Percentiles rank a stretch among this genome's conserved stretches.
Conservation (phyloP, 2,888 invertebrate species). For the Synanthedon vespiformis region DNA sequence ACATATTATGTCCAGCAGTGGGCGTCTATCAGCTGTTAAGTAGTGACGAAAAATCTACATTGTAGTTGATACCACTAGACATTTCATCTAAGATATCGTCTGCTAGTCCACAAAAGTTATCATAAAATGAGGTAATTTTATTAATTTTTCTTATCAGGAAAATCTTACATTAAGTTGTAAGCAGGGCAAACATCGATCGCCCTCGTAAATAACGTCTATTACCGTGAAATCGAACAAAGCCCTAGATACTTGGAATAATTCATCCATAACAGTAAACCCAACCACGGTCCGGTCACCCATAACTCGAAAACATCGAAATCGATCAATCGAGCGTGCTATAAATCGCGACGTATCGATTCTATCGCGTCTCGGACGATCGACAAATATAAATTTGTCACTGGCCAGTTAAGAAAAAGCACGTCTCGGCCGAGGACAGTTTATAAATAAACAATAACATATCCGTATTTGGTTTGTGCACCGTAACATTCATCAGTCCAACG, state of each 20-base stretch:
- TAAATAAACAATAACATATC: constrained; percentile 65
- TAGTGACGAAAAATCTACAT: too few species aligned
- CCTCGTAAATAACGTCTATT: background rate
- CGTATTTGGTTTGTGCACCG: constrained; percentile 47
- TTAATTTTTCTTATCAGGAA: too few species aligned
- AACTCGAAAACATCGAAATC: constrained; percentile 57
- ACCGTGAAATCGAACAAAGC: background rate
- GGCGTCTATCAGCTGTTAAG: too few species aligned
- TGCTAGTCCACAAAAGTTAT: too few species aligned
- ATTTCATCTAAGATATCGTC: too few species aligned
- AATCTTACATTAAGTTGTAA: too few species aligned
- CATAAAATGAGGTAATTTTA: too few species aligned
- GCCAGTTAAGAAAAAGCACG: constrained; percentile 47
- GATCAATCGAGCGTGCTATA: constrained; percentile 57
- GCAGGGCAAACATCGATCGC: background rate
- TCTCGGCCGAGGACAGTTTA: constrained; percentile 41
- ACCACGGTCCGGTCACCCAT: constrained; percentile 30
- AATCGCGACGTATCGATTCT: constrained; percentile 61
- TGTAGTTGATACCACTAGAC: too few species aligned
- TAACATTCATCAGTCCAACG: constrained; percentile 49
- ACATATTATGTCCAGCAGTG: too few species aligned
- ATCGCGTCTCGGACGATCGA: constrained; percentile 57
- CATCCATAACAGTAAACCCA: constrained; percentile 28
- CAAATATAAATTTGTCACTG: constrained; percentile 68
- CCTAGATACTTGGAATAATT: constrained; percentile 21